A percentile compares a stretch with the other conserved stretches of the same genome.
These are phyloP conservation scores for Drosophila burlai DNA, from an alignment of 1,140 invertebrate genomes.

Conservation along the genomic window DNA sequence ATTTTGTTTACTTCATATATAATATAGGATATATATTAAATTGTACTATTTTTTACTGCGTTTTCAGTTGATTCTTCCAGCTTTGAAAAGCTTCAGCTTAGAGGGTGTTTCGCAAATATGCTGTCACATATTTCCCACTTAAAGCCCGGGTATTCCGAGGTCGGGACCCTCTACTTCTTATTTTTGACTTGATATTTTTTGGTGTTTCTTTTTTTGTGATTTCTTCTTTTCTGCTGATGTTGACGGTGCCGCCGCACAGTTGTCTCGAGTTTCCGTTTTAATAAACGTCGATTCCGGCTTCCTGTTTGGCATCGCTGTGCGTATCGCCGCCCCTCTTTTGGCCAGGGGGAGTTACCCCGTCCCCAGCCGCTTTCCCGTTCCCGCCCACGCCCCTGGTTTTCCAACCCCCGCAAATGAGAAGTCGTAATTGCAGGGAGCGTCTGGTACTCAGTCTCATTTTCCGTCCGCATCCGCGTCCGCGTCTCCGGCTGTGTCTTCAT, in stretches of 20 bases:
- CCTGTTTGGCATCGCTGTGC: constrained; percentile 71
- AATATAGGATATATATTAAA: background rate
- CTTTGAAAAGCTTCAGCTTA: background rate
- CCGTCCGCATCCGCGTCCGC: background rate
- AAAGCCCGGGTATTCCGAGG: background rate
- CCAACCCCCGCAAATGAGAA: constrained; percentile 44
- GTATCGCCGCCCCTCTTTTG: constrained; percentile 26
- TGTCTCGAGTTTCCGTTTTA: constrained; percentile 83
- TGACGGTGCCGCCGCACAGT: constrained; percentile 68
- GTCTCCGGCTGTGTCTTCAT: constrained; percentile 67
- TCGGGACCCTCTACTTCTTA: background rate
- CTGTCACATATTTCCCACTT: too few species aligned
- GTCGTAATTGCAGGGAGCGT: constrained; percentile 67
- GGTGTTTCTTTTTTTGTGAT: constrained; percentile 17
- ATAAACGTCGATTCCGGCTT: constrained; percentile 83
- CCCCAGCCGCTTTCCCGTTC: background rate
- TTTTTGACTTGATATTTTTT: constrained; percentile 2
- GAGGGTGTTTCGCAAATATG: background rate
- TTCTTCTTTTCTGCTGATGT: constrained; percentile 24
- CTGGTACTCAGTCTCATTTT: constrained; percentile 40
- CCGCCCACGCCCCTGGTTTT: background rate
- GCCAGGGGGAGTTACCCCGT: background rate
- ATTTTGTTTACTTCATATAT: background rate
- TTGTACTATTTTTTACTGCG: background rate
- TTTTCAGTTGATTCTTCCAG: background rate